A percentile compares a stretch with the other conserved stretches of the same genome.
Conservation (phyloP, 2,797 vertebrate species). For the Argyrosomus regius region DNA sequence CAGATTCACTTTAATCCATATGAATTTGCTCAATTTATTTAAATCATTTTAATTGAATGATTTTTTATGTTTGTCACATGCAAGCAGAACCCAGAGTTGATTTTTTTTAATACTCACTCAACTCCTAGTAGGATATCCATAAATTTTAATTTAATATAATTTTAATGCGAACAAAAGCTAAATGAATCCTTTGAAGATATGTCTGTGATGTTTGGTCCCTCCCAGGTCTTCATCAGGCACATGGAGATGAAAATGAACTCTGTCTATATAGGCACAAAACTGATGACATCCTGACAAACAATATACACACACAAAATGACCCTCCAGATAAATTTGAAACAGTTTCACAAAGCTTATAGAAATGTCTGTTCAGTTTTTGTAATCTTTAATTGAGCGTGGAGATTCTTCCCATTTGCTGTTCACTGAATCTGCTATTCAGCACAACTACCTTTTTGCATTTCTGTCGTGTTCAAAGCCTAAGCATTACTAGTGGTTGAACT, state of each 20-base stretch:
- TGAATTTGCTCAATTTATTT: neutral
- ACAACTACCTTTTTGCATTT: slow-evolving; percentile 7
- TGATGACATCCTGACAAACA: neutral
- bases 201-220: neutral
- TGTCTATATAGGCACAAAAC: neutral
- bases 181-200: neutral
- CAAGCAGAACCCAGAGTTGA: neutral
- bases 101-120: neutral
- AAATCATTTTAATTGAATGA: too few relatives aligned
- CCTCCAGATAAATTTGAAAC: neutral
- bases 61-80: slow-evolving; percentile 5
- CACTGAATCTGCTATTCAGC: neutral
- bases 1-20: neutral
- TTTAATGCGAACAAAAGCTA: neutral
- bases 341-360: neutral
- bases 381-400: neutral
- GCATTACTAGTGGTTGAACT: slow-evolving; percentile 1
- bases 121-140: neutral
- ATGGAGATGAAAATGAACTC: neutral
- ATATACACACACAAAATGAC: neutral
- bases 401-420: neutral
- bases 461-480: slow-evolving; percentile 3
- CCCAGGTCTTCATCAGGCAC: neutral
- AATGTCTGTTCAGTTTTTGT: neutral
- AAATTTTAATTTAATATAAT: neutral